Base-by-base conservation (phyloP, 2,888 invertebrate species). In the Proisotoma minuta region DNA sequence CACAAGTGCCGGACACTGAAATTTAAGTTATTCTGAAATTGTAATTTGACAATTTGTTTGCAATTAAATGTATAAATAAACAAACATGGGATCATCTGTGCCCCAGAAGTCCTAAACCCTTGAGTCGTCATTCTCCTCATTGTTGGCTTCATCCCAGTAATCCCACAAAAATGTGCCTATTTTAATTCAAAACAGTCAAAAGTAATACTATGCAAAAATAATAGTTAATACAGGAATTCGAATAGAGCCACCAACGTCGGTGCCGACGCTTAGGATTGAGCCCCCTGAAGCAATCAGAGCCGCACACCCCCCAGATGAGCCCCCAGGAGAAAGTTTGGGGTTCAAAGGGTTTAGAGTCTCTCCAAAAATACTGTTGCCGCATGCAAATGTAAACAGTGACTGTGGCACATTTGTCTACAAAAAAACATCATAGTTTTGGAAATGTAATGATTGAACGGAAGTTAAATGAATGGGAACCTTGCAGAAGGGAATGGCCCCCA, bases 201-300 rank as follows among this genome's bases (percentile, higher is more conserved):
- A n/a, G n/a, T n/a, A n/a, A n/a, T n/a, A n/a, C n/a, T n/a, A n/a
- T n/a, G n/a, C n/a, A n/a, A n/a, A n/a, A n/a, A n/a, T n/a, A n/a
- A n/a, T n/a, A n/a, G n/a, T n/a, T n/a, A n/a, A n/a, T n/a, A n/a
- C n/a, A 0, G 81, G 81, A 52, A 79, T 77, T 10, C 81, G 75
- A 28, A 81, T 76, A 59, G 79, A 79, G 47, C 81, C 81, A 3
- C 78, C 80, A 27, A 80, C 76, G 63, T 81, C 81, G 28, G 76
- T 76, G 1, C 79, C 79, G n/a, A 79, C 74, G 2, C 80, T 80
- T 12, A 81, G 66, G 2, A 78, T 66, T 2, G 79, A 78, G 1
- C 79, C 81, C 10, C 77, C 77, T 2, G 74, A 74, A 1, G 77
- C 78, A 40, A 81, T 74, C 2, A 81, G 74, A 1, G 79, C 78